A percentile compares a stretch with the other conserved stretches of the same genome.
These are phyloP conservation scores for Thereva unica DNA, from an alignment of 2,888 invertebrate genomes.

Conservation along the genomic window DNA sequence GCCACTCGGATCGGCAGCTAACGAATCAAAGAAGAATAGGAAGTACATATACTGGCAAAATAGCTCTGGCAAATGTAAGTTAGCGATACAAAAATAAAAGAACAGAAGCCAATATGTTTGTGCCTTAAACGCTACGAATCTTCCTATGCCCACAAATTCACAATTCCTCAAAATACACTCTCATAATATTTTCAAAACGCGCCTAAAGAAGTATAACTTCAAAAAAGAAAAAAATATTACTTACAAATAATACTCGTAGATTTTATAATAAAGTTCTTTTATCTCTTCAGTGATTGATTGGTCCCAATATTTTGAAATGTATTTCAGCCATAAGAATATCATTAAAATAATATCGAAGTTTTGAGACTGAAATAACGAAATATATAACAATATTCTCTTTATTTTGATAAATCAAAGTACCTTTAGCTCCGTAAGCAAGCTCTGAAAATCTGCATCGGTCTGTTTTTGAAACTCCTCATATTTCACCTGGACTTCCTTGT, in stretches of 20 bases:
- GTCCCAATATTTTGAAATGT: constrained; percentile 47
- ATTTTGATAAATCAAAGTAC: constrained; percentile 23
- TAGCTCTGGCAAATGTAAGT: too few species aligned
- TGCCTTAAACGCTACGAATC: too few species aligned
- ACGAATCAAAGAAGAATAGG: too few species aligned
- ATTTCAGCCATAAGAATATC: constrained; percentile 49
- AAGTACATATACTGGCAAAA: too few species aligned
- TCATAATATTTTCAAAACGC: too few species aligned
- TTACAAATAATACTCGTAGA: constrained; percentile 48
- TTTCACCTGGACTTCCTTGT: constrained; percentile 34
- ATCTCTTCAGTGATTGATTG: constrained; percentile 46
- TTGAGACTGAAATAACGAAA: constrained; percentile 13
- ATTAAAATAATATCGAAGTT: constrained; percentile 48
- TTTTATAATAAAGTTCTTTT: constrained; percentile 45
- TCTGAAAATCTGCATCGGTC: constrained; percentile 46
- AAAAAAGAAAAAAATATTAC: constrained; percentile 24
- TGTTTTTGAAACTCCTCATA: constrained; percentile 45
- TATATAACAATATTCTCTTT: constrained; percentile 10
- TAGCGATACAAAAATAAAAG: too few species aligned
- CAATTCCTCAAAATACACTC: too few species aligned
- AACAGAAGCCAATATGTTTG: too few species aligned
- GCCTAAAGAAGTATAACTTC: too few species aligned
- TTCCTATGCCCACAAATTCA: too few species aligned
- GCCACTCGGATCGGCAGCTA: too few species aligned
- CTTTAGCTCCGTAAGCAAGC: constrained; percentile 45